phyloP scores from a whole-genome alignment of 2,113 vertebrate genomes.

The Myanophis thanlyinensis region DNA sequence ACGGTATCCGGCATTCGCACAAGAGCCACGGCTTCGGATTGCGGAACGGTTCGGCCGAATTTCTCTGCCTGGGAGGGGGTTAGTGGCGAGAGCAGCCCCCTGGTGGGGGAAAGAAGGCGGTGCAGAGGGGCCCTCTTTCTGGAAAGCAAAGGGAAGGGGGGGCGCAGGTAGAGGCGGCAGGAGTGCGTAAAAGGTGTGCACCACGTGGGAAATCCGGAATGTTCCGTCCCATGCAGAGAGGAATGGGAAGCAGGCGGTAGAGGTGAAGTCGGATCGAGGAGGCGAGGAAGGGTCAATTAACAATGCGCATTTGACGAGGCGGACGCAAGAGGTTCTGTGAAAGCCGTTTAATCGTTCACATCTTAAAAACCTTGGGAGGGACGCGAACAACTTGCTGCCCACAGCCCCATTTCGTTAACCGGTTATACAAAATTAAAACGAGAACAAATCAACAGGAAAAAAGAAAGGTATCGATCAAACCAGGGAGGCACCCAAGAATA shows the following conservation, averaged over 20 bases:
- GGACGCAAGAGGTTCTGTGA: constrained; percentile 18
- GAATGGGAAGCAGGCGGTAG: neutral
- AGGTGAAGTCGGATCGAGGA: neutral
- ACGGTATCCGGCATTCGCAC: neutral
- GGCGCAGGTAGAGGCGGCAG: neutral
- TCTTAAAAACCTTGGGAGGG: neutral
- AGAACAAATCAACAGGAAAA: neutral
- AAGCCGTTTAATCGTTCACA: constrained; percentile 27
- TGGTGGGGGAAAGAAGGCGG: neutral
- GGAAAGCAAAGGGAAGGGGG: neutral
- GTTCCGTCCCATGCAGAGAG: neutral
- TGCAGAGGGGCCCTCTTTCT: neutral
- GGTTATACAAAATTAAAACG: constrained; percentile 4
- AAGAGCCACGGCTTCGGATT: too few species aligned
- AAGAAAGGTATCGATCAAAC: neutral
- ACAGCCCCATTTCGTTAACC: neutral
- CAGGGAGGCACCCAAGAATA: neutral
- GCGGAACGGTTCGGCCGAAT: neutral
- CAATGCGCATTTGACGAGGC: neutral
- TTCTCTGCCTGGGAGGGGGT: neutral
- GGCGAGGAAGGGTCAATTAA: neutral
- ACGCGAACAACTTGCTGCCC: neutral
- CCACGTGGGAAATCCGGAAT: neutral
- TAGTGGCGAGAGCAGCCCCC: neutral
- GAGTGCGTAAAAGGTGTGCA: neutral